phyloP scores from a whole-genome alignment of 2,888 invertebrate species.

The Muschampia plurimacula region DNA sequence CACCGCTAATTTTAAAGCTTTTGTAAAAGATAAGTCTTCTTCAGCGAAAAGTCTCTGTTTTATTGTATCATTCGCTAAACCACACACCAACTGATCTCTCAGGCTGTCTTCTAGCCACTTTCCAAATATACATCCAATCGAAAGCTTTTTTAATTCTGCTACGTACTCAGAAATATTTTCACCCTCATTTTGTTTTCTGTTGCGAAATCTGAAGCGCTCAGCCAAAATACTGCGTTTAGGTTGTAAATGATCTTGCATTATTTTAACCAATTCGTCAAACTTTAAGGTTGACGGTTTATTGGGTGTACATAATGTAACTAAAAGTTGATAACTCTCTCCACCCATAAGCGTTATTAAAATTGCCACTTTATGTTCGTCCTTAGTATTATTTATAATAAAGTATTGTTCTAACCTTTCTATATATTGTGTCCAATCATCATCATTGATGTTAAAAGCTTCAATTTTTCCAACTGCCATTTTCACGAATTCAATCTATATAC shows the following conservation, averaged over 20 bases:
- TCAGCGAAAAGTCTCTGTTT: conserved; percentile 13
- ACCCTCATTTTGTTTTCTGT: background rate
- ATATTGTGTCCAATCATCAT: background rate
- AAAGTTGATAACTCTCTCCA: background rate
- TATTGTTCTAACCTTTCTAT: conserved; percentile 4
- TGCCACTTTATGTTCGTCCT: background rate
- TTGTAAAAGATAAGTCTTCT: conserved; percentile 2
- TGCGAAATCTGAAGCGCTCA: conserved; percentile 19
- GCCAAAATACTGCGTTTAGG: conserved; percentile 40
- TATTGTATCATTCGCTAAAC: conserved; percentile 2
- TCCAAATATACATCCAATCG: conserved; percentile 16
- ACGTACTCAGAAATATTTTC: conserved; percentile 9
- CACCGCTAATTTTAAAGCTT: background rate
- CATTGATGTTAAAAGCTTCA: conserved; percentile 1
- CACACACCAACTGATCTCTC: conserved; percentile 31
- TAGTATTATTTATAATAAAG: background rate
- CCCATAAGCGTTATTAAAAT: background rate
- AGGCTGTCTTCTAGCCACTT: conserved; percentile 18
- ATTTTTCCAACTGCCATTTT: background rate
- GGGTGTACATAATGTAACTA: conserved; percentile 9
- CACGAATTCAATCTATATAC: background rate
- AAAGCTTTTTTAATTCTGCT: conserved; percentile 6
- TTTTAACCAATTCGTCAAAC: background rate
- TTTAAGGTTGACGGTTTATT: background rate
- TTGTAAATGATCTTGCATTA: conserved; percentile 11